A percentile compares a stretch with the other conserved stretches of the same genome.
Conservation (phyloP, 2,888 invertebrate genomes). For the Herminia tarsipennalis region DNA sequence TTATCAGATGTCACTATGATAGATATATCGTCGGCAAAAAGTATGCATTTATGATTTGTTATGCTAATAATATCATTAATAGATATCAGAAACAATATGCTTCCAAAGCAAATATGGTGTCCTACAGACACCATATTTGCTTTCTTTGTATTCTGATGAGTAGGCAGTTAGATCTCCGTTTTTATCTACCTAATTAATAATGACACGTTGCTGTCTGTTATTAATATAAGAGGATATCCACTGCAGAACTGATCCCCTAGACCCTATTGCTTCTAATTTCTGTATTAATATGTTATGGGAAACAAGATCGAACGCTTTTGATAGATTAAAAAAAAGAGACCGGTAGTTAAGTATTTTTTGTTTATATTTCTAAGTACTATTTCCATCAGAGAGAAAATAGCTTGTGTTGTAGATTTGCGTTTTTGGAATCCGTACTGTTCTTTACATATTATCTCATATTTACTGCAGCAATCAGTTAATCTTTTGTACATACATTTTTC, state of each 20-base stretch:
- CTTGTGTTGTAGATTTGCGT: background rate
- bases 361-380: no score
- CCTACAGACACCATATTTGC: background rate
- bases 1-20: no score
- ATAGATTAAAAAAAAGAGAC: background rate
- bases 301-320: constrained; percentile 1
- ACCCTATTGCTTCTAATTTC: no score
- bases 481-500: background rate
- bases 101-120: no score
- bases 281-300: background rate
- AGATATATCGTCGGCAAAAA: no score
- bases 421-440: no score
- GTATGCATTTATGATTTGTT: no score
- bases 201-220: constrained; percentile 5
- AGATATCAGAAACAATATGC: constrained; percentile 1
- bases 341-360: no score
- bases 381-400: background rate
- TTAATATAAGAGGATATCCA: no score
- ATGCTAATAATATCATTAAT: background rate
- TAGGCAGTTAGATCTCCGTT: background rate
- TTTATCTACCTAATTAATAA: background rate
- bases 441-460: background rate
- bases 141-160: background rate
- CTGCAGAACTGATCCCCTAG: no score
- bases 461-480: background rate